A percentile compares a stretch with the other conserved stretches of the same genome.
Evolutionary conservation across 2,888 invertebrate genomes (phyloP).

Genomic region (Andrena haemorrhoa): DNA sequence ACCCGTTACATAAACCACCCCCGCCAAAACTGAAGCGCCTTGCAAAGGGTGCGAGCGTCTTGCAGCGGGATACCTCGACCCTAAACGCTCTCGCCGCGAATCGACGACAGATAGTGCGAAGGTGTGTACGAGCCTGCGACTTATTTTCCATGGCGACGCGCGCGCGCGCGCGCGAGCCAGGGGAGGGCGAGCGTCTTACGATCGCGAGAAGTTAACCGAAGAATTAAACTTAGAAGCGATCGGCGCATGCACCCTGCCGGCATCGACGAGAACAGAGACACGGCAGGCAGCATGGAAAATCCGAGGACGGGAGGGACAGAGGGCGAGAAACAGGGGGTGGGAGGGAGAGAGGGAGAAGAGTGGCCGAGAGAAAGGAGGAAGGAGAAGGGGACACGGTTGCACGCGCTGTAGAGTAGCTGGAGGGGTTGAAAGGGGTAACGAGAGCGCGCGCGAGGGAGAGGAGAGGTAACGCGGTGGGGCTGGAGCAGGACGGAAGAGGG

Average conservation of each 20-base stretch:
- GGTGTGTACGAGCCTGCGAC: background rate
- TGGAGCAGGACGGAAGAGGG: slow-evolving; percentile 56
- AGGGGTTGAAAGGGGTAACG: slow-evolving; percentile 59
- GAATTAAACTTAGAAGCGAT: slow-evolving; percentile 69
- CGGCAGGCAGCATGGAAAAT: slow-evolving; percentile 51
- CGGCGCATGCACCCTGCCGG: slow-evolving; percentile 71
- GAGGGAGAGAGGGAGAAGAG: slow-evolving; percentile 30
- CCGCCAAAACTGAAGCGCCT: slow-evolving; percentile 24
- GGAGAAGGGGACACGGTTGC: slow-evolving; percentile 53
- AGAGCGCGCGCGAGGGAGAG: slow-evolving; percentile 48
- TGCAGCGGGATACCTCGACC: no score
- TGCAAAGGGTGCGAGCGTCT: background rate
- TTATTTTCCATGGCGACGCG: slow-evolving; percentile 4
- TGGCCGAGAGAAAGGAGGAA: slow-evolving; percentile 18
- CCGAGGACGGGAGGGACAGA: slow-evolving; percentile 21
- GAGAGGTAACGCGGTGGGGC: slow-evolving; percentile 8
- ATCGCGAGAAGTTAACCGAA: slow-evolving; percentile 60
- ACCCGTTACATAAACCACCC: slow-evolving; percentile 52
- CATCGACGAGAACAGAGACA: slow-evolving; percentile 59
- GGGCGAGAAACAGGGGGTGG: slow-evolving; percentile 18
- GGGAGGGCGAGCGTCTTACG: slow-evolving; percentile 27
- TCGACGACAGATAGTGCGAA: background rate
- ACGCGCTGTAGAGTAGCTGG: slow-evolving; percentile 54
- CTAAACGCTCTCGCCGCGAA: background rate
- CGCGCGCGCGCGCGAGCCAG: no score